Conservation (phyloP, 2,888 invertebrate species). For the Caenorhabditis sinica region DNA sequence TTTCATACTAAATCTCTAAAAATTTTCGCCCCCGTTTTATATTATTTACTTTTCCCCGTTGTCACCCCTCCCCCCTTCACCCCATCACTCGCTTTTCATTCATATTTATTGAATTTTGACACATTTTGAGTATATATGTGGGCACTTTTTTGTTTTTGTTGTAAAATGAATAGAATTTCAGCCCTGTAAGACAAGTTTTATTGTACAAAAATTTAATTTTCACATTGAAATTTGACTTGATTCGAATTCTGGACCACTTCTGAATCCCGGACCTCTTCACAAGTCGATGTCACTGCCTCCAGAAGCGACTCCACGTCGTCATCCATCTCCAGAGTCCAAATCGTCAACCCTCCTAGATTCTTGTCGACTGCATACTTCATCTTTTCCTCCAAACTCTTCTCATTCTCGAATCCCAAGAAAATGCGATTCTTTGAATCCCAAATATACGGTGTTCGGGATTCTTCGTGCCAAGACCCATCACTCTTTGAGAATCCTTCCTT, state of each 20-base stretch:
- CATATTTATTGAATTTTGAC: background rate
- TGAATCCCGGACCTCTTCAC: background rate
- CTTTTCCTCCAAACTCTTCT: slow-evolving; percentile 18
- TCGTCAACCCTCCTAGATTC: slow-evolving; percentile 9
- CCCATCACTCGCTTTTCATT: too few relatives aligned
- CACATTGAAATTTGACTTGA: background rate
- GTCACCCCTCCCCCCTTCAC: too few relatives aligned
- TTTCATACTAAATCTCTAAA: slow-evolving; percentile 6
- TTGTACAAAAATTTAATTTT: slow-evolving; percentile 9
- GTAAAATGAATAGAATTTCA: slow-evolving; percentile 4
- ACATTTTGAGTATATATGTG: background rate
- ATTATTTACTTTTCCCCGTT: too few relatives aligned
- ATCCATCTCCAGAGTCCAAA: slow-evolving; percentile 35
- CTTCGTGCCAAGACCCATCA: background rate
- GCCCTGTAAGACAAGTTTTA: too few relatives aligned
- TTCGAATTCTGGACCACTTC: background rate
- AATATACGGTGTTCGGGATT: slow-evolving; percentile 20
- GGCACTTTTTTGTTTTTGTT: background rate
- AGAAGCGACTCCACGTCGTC: slow-evolving; percentile 27
- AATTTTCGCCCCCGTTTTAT: too few relatives aligned
- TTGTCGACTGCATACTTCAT: slow-evolving; percentile 10
- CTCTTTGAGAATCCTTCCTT: background rate
- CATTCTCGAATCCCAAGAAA: slow-evolving; percentile 27
- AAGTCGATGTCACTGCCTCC: slow-evolving; percentile 10
- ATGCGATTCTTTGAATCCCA: slow-evolving; percentile 10